Base-by-base conservation (phyloP, 2,113 vertebrate genomes). In the Euleptes europaea region DNA sequence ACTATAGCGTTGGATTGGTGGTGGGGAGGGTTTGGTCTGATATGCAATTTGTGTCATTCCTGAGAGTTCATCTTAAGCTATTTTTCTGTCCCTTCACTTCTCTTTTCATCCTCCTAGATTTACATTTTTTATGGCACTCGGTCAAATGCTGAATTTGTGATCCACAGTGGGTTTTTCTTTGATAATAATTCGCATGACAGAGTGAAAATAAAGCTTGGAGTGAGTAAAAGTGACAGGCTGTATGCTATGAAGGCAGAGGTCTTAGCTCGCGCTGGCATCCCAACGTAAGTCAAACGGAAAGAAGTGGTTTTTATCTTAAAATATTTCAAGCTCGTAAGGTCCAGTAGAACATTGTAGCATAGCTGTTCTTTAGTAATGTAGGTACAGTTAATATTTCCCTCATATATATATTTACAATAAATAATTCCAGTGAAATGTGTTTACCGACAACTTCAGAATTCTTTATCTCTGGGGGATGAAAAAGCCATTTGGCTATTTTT, bases 151-250 rank as follows among this genome's bases (percentile, higher is more conserved):
- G 99, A 99, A 94, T 99, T 99, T 91, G 98, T 99, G 94, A 98
- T 99, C 96, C 99, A 99, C 97, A 99, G 98, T 90, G 98, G 99
- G 84, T 99, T 99, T 97, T 99, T 99, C 97, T 99, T 98, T 95
- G 97, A 99, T 95, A 98, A 98, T 94, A 99, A 99, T 91, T 96
- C 97, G 90, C 98, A 99, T 85, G 99, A 99, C 97, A 96, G 98
- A 94, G 98, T 99, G 94, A 99, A 99, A 97, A 98, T 99, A 96
- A 99, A 99, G 95, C 97, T 99, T 77, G 98, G 98, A 78, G 98
- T 99, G 94, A 99, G 98, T 93, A 99, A 99, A 95, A 99, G 98
- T 69, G 99, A 99, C 93, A 96, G 98, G 81, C 93, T 95, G 89
- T 99, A 98, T 84, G 97, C 98, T 94, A 99, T 99, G 99, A 99